Percentiles rank a stretch among this genome's conserved stretches.
Evolutionary conservation across 2,888 invertebrate species (phyloP).

Genomic region (Diplazon laetatorius): DNA sequence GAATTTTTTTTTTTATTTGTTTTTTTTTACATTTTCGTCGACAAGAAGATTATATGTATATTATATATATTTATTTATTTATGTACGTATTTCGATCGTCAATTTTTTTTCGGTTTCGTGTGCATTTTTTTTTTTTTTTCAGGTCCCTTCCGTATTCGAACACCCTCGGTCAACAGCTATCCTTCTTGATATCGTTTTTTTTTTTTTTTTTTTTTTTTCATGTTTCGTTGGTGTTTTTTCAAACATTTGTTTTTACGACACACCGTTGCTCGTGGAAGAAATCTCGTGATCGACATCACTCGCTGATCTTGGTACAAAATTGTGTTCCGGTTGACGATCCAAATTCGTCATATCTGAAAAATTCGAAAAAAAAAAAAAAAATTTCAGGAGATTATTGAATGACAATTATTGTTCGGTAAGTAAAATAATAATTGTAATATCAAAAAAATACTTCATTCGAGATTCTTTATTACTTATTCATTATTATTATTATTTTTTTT

Average conservation of each 20-base stretch:
- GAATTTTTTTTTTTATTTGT: not conserved
- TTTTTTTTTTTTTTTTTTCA: too few relatives aligned
- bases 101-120: conserved; percentile 10
- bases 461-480: too few relatives aligned
- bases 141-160: conserved; percentile 47
- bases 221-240: not conserved
- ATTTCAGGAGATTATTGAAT: not conserved
- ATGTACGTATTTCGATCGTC: conserved; percentile 24
- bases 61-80: not conserved
- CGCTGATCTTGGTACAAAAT: conserved; percentile 78
- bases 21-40: conserved; percentile 8
- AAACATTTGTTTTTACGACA: conserved; percentile 48
- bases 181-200: not conserved
- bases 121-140: conserved; percentile 45
- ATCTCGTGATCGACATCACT: conserved; percentile 75
- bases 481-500: too few relatives aligned
- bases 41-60: conserved; percentile 16
- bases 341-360: conserved; percentile 67
- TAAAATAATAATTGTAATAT: not conserved
- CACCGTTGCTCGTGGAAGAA: conserved; percentile 40
- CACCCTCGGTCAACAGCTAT: conserved; percentile 24
- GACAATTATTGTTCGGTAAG: not conserved
- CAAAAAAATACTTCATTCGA: too few relatives aligned
- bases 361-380: not conserved
- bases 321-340: conserved; percentile 68